phyloP scores from a whole-genome alignment of 2,797 vertebrate species.

The Amblyraja radiata region DNA sequence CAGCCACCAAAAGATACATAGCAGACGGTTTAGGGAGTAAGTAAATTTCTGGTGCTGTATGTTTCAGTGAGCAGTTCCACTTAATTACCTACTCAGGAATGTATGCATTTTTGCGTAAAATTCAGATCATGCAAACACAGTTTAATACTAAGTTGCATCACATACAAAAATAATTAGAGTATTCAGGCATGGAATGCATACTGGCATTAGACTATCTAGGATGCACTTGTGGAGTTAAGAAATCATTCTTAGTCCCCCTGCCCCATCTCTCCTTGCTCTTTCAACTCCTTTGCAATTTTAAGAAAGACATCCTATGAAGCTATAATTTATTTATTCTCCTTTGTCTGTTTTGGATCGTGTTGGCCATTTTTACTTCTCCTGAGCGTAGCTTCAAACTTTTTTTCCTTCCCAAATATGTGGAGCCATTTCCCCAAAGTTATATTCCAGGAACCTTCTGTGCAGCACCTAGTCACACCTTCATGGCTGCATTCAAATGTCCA shows the following conservation, averaged over 20 bases:
- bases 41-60: constrained; percentile 43
- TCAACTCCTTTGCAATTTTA: not conserved
- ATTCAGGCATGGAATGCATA: too few species aligned
- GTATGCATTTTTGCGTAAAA: not conserved
- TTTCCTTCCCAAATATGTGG: not conserved
- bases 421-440: not conserved
- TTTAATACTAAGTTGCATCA: not conserved
- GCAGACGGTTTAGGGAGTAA: constrained; percentile 95
- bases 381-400: not conserved
- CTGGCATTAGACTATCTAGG: not conserved
- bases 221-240: not conserved
- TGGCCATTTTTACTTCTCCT: not conserved
- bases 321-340: not conserved
- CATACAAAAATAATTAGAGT: not conserved
- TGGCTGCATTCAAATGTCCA: not conserved
- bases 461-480: not conserved
- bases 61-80: not conserved
- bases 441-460: not conserved
- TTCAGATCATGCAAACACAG: not conserved
- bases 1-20: constrained; percentile 78
- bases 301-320: not conserved
- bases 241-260: not conserved
- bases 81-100: not conserved
- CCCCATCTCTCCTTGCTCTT: not conserved
- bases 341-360: not conserved